Evolutionary conservation across 2,888 invertebrate genomes (phyloP).

Genomic region (Drosophila recens): DNA sequence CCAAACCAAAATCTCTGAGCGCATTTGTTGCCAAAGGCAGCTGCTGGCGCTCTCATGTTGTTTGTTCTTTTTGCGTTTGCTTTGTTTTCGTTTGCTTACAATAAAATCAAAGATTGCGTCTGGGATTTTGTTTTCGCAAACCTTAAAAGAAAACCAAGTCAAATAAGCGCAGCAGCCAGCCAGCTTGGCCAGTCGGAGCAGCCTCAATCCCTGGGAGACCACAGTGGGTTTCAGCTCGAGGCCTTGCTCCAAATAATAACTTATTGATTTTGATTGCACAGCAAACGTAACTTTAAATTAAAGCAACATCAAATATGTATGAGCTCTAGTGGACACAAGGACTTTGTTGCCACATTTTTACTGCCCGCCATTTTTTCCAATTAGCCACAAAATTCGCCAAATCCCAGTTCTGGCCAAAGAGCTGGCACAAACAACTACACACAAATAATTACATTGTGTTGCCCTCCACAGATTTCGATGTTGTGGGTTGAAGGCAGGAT

Average conservation of each 20-base stretch:
- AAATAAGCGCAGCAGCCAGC: slow-evolving; percentile 52
- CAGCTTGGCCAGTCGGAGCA: slow-evolving; percentile 23
- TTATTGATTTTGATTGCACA: slow-evolving; percentile 73
- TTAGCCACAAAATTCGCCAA: slow-evolving; percentile 57
- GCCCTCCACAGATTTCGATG: neutral
- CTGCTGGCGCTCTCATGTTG: slow-evolving; percentile 35
- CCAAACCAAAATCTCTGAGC: slow-evolving; percentile 63
- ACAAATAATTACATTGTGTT: slow-evolving; percentile 53
- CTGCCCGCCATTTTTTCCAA: slow-evolving; percentile 46
- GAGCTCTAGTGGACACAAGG: slow-evolving; percentile 14
- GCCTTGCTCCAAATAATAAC: slow-evolving; percentile 57
- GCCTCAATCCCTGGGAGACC: slow-evolving; percentile 35
- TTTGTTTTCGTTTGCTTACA: slow-evolving; percentile 60
- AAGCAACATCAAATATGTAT: slow-evolving; percentile 46
- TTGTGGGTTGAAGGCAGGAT: neutral
- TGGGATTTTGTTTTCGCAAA: slow-evolving; percentile 71
- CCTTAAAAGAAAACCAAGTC: slow-evolving; percentile 64
- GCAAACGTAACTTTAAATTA: slow-evolving; percentile 54
- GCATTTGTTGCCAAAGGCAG: slow-evolving; percentile 59
- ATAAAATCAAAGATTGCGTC: slow-evolving; percentile 76
- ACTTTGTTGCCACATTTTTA: slow-evolving; percentile 25
- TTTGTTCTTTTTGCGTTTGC: slow-evolving; percentile 60
- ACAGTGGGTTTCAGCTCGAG: slow-evolving; percentile 32
- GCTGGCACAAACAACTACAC: slow-evolving; percentile 28
- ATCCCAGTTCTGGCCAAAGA: slow-evolving; percentile 41